Percentiles rank a stretch among this genome's conserved stretches.
Evolutionary conservation across 2,113 vertebrate species (phyloP).

Genomic region (Carassius gibelio): DNA sequence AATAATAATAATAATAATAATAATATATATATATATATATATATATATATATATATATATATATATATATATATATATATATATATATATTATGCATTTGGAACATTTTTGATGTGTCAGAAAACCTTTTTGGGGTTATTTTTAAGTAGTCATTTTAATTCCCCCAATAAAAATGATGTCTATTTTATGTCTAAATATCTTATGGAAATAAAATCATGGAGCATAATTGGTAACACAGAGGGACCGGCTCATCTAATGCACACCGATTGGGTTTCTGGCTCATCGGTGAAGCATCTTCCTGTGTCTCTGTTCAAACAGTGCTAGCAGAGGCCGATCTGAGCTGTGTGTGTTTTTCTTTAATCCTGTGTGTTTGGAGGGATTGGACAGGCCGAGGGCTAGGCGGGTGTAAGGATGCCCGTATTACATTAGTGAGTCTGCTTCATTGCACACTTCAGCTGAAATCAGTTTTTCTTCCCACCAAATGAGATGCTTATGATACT

Average conservation of each 20-base stretch:
- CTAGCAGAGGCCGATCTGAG: neutral
- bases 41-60: too few relatives aligned
- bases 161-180: neutral
- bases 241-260: neutral
- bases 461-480: slow-evolving; percentile 38
- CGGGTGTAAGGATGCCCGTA: slow-evolving; percentile 44
- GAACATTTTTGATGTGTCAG: too few relatives aligned
- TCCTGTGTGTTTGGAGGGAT: slow-evolving; percentile 38
- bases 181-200: neutral
- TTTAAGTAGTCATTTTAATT: too few relatives aligned
- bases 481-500: slow-evolving; percentile 43
- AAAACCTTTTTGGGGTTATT: too few relatives aligned
- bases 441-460: slow-evolving; percentile 45
- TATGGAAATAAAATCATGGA: neutral
- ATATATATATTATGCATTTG: too few relatives aligned
- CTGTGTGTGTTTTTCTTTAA: slow-evolving; percentile 41
- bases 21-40: too few relatives aligned
- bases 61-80: too few relatives aligned
- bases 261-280: neutral
- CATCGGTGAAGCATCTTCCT: slow-evolving; percentile 31
- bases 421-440: slow-evolving; percentile 45
- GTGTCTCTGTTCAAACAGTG: slow-evolving; percentile 28
- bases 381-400: slow-evolving; percentile 43
- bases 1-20: too few relatives aligned
- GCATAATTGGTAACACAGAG: neutral